These are phyloP conservation scores for Neomonachus schauinslandi DNA, from an alignment of 2,113 vertebrate species.

Conservation along the genomic window DNA sequence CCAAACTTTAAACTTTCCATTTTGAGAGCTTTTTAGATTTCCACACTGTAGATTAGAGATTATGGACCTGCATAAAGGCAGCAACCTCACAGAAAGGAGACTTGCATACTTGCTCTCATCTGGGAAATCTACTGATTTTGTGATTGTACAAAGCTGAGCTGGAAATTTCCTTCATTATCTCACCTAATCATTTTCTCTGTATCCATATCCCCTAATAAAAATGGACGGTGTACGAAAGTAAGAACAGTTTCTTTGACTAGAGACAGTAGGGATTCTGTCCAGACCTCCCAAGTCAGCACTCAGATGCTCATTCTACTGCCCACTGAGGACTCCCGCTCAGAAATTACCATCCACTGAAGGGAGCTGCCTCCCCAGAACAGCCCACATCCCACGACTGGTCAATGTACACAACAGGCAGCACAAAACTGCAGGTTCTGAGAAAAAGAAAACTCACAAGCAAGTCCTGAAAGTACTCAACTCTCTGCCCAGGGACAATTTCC, in stretches of 20 bases:
- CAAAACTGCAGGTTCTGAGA: not conserved
- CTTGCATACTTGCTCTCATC: not conserved
- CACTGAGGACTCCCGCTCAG: not conserved
- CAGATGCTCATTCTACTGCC: not conserved
- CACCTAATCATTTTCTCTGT: not conserved
- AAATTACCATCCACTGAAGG: no score
- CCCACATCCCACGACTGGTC: not conserved
- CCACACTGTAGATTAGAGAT: not conserved
- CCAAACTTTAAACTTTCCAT: not conserved
- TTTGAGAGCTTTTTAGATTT: not conserved
- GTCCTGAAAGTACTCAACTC: not conserved
- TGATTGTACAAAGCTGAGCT: not conserved
- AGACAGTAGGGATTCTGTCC: no score
- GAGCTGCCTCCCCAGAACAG: no score
- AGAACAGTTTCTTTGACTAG: not conserved
- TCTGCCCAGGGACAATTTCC: not conserved
- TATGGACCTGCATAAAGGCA: not conserved
- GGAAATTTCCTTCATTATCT: not conserved
- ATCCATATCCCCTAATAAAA: not conserved
- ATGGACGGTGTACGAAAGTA: not conserved
- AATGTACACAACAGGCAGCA: not conserved
- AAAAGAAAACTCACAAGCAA: not conserved
- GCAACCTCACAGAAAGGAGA: not conserved
- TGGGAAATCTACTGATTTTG: not conserved
- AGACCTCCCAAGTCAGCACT: not conserved